phyloP scores from a whole-genome alignment of 2,113 vertebrate genomes.

The Acrocephalus arundinaceus region DNA sequence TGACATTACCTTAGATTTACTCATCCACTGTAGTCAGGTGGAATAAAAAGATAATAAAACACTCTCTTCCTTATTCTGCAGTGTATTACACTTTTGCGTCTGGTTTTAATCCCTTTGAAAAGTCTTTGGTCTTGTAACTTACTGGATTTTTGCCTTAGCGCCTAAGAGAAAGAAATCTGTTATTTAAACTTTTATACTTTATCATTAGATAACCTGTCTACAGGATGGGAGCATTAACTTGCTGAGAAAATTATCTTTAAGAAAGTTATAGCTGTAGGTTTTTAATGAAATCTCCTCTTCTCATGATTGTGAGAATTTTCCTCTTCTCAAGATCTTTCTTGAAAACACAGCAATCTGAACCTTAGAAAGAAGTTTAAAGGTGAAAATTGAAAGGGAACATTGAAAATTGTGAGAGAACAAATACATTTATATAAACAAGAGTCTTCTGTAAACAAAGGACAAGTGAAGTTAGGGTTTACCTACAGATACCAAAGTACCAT shows the following conservation, averaged over 20 bases:
- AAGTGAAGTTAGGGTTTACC: neutral
- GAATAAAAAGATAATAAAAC: slow-evolving; percentile 15
- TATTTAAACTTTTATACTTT: slow-evolving; percentile 25
- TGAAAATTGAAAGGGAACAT: neutral
- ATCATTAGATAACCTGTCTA: neutral
- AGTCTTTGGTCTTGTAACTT: neutral
- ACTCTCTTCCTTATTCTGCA: neutral
- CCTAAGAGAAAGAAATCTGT: neutral
- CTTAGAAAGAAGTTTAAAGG: neutral
- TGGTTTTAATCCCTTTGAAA: slow-evolving; percentile 12
- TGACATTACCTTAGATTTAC: neutral
- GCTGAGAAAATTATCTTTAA: neutral
- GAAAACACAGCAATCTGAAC: neutral
- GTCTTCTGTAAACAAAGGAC: neutral
- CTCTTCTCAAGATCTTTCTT: neutral
- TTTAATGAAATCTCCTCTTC: neutral
- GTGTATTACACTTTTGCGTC: neutral
- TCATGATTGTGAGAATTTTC: neutral
- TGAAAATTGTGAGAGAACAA: neutral
- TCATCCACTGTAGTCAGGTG: neutral
- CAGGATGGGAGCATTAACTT: neutral
- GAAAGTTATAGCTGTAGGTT: neutral
- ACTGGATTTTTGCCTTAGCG: neutral
- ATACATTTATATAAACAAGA: neutral
- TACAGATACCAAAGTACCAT: neutral